Conservation (phyloP, 2,888 invertebrate genomes). For the Fragum whitleyi region DNA sequence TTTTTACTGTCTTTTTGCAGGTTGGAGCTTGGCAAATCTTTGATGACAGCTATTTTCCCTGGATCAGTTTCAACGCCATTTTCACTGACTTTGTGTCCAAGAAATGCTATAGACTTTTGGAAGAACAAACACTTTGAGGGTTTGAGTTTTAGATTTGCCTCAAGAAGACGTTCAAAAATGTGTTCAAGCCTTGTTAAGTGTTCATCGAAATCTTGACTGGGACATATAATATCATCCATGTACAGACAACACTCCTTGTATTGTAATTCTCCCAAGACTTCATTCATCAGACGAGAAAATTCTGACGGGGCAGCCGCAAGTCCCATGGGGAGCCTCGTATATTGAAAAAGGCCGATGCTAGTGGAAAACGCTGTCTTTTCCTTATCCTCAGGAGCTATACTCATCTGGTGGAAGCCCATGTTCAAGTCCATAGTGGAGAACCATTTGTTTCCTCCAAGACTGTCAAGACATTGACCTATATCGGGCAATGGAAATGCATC, state of each 20-base stretch:
- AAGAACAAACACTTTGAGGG: conserved; percentile 61
- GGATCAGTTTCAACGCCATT: conserved; percentile 55
- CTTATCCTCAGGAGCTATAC: conserved; percentile 36
- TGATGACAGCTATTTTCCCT: conserved; percentile 42
- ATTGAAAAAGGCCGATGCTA: conserved; percentile 51
- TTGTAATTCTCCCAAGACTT: conserved; percentile 31
- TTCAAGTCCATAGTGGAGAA: conserved; percentile 49
- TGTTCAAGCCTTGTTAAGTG: conserved; percentile 35
- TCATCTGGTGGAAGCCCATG: conserved; percentile 55
- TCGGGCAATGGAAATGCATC: conserved; percentile 51
- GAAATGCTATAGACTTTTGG: conserved; percentile 36
- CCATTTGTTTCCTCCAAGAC: conserved; percentile 42
- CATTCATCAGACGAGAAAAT: conserved; percentile 52
- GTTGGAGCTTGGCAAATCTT: conserved; percentile 46
- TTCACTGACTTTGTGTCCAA: conserved; percentile 55
- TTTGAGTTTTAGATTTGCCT: conserved; percentile 57
- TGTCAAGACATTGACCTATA: conserved; percentile 45
- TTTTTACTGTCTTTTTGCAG: conserved; percentile 29
- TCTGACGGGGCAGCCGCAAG: conserved; percentile 44
- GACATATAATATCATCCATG: conserved; percentile 52
- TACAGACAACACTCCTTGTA: conserved; percentile 42
- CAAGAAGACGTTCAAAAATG: conserved; percentile 45
- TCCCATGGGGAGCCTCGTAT: conserved; percentile 50
- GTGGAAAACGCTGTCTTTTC: conserved; percentile 57
- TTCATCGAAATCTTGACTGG: conserved; percentile 34